Evolutionary conservation across 92 coral and sea anemone species (phyloP), one percentile per base, ranked within the genome.

Genomic region (Zoanthus sansibaricus): DNA sequence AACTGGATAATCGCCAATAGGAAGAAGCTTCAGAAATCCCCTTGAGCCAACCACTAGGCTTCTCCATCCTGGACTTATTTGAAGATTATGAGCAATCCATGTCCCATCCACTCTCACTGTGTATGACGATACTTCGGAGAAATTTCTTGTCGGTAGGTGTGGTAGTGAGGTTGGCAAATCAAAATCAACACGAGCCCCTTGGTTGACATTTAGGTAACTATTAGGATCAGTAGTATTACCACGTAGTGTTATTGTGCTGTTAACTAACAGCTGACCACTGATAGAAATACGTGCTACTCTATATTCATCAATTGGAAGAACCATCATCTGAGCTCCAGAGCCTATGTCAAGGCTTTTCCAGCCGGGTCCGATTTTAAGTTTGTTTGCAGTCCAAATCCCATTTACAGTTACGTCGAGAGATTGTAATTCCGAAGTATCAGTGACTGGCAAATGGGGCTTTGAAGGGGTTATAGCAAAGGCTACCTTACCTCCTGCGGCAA

Each of bases 341-440:
- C 83, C 83, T 54, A 77, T 77, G 12, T 7, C 30, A 21, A 89
- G 85, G 17, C 75, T 67, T 32, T 68, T 32, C 91, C 91, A 89
- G 11, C 98, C 98, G 15, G 98, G 98, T 25, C 86, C 83, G 73
- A 94, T 94, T 44, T 78, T 89, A 4, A 94, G 91, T 68, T 83
- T 94, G 44, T 84, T 89, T 15, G 94, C 87, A 14, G 85, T 71
- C 89, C 95, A 84, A 8, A 79, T 78, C 4, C 98, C 98, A 49
- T 86, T 90, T 14, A 94, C 89, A 20, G 86, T 79, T 67, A 92
- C 94, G 70, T 76, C 79, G 46, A 92, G 89, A 11, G 95, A 95
- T 31, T 88, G 91, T 51, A 94, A 86, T 11, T 88, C 82, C 0
- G 98, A 94, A 18, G 89, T 75, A 55, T 93, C 98, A 30, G 91